Percentiles rank a stretch among this genome's conserved stretches.
These are phyloP conservation scores for Acleris literana DNA, from an alignment of 2,888 invertebrate genomes.

Conservation along the genomic window DNA sequence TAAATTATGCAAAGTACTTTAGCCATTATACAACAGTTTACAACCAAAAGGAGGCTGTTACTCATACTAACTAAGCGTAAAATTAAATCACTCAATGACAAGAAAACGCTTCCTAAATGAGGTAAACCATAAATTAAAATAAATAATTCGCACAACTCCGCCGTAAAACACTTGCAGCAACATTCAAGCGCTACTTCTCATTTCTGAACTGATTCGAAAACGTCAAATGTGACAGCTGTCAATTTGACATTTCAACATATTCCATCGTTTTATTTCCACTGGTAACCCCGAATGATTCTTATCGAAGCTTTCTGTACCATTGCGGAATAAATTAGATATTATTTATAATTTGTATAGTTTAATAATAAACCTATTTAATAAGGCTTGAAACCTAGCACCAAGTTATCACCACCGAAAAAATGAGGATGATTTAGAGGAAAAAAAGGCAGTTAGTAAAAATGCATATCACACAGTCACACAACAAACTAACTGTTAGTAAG, in stretches of 20 bases:
- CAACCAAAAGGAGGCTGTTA: conserved; percentile 55
- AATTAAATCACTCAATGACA: conserved; percentile 74
- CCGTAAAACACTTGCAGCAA: conserved; percentile 7
- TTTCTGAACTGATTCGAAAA: conserved; percentile 58
- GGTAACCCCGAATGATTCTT: conserved; percentile 59
- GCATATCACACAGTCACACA: conserved; percentile 63
- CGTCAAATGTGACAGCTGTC: conserved; percentile 69
- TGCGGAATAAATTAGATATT: conserved; percentile 52
- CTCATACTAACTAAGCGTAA: conserved; percentile 52
- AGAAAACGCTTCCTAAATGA: conserved; percentile 64
- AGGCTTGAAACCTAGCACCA: conserved; percentile 68
- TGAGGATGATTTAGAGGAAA: conserved; percentile 52
- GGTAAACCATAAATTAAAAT: conserved; percentile 57
- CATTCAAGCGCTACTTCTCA: conserved; percentile 40
- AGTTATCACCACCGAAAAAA: conserved; percentile 67
- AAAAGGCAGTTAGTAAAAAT: conserved; percentile 70
- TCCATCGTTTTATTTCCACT: conserved; percentile 53
- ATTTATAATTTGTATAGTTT: conserved; percentile 46
- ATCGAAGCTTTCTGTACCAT: conserved; percentile 62
- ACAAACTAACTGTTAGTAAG: conserved; percentile 65
- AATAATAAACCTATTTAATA: conserved; percentile 45
- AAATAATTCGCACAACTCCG: conserved; percentile 42
- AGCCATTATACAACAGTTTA: conserved; percentile 51
- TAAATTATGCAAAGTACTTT: conserved; percentile 44
- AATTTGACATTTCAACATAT: conserved; percentile 63